Evolutionary conservation across 2,797 vertebrate genomes (phyloP), one percentile per base, ranked within the genome.

Genomic region (Nasua narica): DNA sequence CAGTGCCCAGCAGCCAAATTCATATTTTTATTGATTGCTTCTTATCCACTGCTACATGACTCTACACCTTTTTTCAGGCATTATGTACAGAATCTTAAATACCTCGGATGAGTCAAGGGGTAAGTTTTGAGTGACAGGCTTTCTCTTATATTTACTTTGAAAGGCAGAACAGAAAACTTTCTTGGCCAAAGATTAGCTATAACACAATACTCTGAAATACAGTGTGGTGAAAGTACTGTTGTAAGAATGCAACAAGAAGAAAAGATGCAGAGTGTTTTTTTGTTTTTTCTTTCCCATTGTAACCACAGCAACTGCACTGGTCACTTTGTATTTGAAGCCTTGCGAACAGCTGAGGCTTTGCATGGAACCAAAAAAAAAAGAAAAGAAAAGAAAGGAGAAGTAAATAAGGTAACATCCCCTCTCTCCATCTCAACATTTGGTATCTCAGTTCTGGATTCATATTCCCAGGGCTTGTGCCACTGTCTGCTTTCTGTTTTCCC

Each of bases 301-400:
- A 97, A 96, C 43, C 77, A 90, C 87, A 91, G 90, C 90, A 96
- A 96, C 85, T 60, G 82, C 67, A 72, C 10, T 35, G 43, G 65
- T 90, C 70, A 54, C 50, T 92, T 50, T 40, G n/a, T 48, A 13
- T 81, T 78, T 37, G 13, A 90, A 32, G n/a, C 1, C 46, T 95
- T 94, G 56, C 72, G 87, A 87, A 67, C 29, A 60, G 93, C 72
- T 70, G 86, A 77, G 62, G 50, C 46, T 60, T 92, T 83, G 29
- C 69, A 29, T 56, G 23, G 46, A 5, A n/a, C n/a, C n/a, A n/a
- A 27, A 58, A 77, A 69, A 25, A 37, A 60, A n/a, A 13, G 32
- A 52, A 77, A 69, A 37, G n/a, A 67, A 25, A 70, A 37, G 37
- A 70, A 50, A 35, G 32, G 7, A 23, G 82, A 62, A 58, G 25